Base-by-base conservation (phyloP, 2,797 vertebrate species). In the Muscicapa comitata region DNA sequence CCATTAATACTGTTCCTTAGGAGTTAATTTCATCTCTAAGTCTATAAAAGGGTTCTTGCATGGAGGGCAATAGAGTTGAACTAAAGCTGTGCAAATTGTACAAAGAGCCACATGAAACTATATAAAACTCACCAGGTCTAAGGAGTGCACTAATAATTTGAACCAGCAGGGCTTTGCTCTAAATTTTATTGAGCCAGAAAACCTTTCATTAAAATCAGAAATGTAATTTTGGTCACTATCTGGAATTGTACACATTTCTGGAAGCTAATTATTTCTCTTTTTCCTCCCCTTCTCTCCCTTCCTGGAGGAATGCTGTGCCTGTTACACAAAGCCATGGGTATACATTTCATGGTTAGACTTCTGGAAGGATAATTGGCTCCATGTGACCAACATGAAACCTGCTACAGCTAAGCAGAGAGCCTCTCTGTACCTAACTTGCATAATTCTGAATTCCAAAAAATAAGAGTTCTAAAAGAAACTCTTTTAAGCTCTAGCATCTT, bases 121-220 rank as follows among this genome's bases (percentile, higher is more conserved):
- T 84, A 95, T 86, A 95, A 94, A 96, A 94, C 95, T 96, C 95
- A 94, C 93, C 79, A 81, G 87, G 95, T 93, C 91, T 82, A 84
- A 92, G 74, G 87, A 91, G 82, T 79, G 94, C 67, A 67, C 82
- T 94, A 94, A 96, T 96, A 96, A 96, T 96, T 91, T 94, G 93
- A 95, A 95, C 91, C 94, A 95, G 91, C 92, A 92, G 92, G 95
- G 57, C 78, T 94, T 94, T 94, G 63, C 90, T 97, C 93, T 95
- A 92, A 94, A 82, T 94, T 97, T 97, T 96, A 63, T 86, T 96
- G 94, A 97, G 97, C 97, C 97, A 96, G 88, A 95, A 73, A 83
- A 94, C 85, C 91, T 90, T 95, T 86, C 90, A 96, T 94, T 96
- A 96, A 93, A 96, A 91, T 84, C 45, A 76, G 94, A 96, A 96